These are phyloP conservation scores for Drosophila bocki DNA, from an alignment of 1,140 invertebrate genomes.

Conservation along the genomic window DNA sequence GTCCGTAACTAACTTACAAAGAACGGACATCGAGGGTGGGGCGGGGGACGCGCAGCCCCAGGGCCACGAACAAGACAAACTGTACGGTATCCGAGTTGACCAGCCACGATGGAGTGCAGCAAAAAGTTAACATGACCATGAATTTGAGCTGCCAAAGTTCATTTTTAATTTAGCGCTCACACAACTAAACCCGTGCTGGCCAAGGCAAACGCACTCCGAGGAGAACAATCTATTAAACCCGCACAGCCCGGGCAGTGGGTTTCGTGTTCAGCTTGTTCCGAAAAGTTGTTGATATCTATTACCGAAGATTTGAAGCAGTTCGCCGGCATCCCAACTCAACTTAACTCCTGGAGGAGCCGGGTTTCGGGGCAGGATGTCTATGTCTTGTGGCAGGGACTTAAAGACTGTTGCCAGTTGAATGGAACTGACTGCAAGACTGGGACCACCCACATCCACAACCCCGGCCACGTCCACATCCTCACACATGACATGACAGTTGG, in stretches of 20 bases:
- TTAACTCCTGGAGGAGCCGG: conserved; percentile 50
- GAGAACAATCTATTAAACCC: conserved; percentile 69
- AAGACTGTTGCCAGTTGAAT: conserved; percentile 80
- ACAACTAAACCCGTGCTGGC: conserved; percentile 11
- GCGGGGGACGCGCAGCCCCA: not conserved
- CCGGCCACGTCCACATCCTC: conserved; percentile 17
- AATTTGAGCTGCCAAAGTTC: conserved; percentile 79
- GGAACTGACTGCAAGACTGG: conserved; percentile 44
- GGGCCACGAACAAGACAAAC: conserved; percentile 58
- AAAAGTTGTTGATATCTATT: conserved; percentile 81
- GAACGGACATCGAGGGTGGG: conserved; percentile 7
- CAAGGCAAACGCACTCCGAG: conserved; percentile 34
- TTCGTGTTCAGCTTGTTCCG: conserved; percentile 51
- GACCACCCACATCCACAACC: conserved; percentile 5
- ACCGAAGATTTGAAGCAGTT: conserved; percentile 78
- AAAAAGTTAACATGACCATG: conserved; percentile 81
- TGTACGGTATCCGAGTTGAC: conserved; percentile 56
- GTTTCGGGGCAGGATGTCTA: conserved; percentile 9
- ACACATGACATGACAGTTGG: conserved; percentile 76
- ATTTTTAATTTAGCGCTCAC: conserved; percentile 72
- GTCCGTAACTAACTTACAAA: conserved; percentile 58
- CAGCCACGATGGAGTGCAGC: conserved; percentile 57
- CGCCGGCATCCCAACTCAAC: conserved; percentile 73
- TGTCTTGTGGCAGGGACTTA: conserved; percentile 46
- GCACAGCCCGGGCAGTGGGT: conserved; percentile 30